These are phyloP conservation scores for Drosophila mayri DNA, from an alignment of 1,140 invertebrate genomes.

Conservation along the genomic window DNA sequence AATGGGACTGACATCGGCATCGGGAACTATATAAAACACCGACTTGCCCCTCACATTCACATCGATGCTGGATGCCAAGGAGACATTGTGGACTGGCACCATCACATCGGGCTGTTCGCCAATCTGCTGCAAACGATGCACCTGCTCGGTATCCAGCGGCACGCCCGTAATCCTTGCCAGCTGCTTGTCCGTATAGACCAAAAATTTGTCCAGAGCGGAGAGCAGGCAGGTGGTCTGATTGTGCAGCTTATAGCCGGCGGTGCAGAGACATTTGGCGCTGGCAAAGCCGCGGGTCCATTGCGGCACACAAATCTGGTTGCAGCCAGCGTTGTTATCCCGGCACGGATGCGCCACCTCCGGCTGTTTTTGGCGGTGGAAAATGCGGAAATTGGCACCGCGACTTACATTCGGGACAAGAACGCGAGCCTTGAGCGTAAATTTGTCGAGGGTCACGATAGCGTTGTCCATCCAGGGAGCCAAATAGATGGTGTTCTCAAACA, in stretches of 20 bases:
- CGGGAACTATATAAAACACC: constrained; percentile 87
- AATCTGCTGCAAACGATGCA: constrained; percentile 63
- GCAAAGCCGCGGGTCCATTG: constrained; percentile 86
- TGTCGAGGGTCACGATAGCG: constrained; percentile 87
- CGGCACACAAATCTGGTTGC: constrained; percentile 91
- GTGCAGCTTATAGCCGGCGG: constrained; percentile 88
- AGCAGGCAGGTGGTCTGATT: constrained; percentile 87
- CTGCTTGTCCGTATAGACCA: constrained; percentile 88
- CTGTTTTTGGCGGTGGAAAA: constrained; percentile 91
- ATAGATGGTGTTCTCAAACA: constrained; percentile 90
- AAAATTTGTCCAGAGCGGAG: constrained; percentile 86
- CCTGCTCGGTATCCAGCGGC: constrained; percentile 77
- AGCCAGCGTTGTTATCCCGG: constrained; percentile 89
- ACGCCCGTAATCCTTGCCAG: constrained; percentile 89
- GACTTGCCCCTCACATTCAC: constrained; percentile 88
- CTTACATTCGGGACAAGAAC: constrained; percentile 65
- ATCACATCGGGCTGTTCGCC: constrained; percentile 86
- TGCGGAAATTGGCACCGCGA: constrained; percentile 88
- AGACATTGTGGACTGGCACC: constrained; percentile 88
- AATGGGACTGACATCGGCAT: background rate
- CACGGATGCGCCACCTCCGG: constrained; percentile 91
- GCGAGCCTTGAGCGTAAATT: constrained; percentile 85
- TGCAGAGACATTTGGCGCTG: constrained; percentile 89
- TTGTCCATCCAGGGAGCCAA: constrained; percentile 89
- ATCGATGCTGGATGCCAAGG: constrained; percentile 88